Evolutionary conservation across 2,888 invertebrate species (phyloP).

Genomic region (Cerastis leucographa): DNA sequence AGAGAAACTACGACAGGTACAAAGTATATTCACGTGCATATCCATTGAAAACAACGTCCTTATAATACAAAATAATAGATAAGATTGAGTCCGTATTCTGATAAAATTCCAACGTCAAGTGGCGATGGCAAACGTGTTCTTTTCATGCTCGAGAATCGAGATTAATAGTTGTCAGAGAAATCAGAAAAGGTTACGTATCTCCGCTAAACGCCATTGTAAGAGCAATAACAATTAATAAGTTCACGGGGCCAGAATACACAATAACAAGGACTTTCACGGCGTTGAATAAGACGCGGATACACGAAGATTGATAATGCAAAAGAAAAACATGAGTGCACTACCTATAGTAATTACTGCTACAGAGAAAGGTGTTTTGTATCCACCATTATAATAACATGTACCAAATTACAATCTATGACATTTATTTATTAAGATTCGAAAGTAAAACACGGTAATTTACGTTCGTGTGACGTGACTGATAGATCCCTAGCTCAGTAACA

Average conservation of each 20-base stretch:
- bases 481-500: slow-evolving; percentile 73
- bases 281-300: slow-evolving; percentile 78
- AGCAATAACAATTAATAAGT: slow-evolving; percentile 78
- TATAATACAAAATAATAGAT: slow-evolving; percentile 53
- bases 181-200: slow-evolving; percentile 63
- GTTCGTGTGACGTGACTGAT: slow-evolving; percentile 79
- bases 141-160: slow-evolving; percentile 41
- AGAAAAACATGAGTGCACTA: slow-evolving; percentile 81
- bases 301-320: slow-evolving; percentile 81
- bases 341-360: slow-evolving; percentile 81
- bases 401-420: slow-evolving; percentile 85
- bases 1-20: slow-evolving; percentile 71
- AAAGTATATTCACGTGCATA: slow-evolving; percentile 75
- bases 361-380: slow-evolving; percentile 83
- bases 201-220: slow-evolving; percentile 67
- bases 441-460: slow-evolving; percentile 82
- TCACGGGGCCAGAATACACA: slow-evolving; percentile 73
- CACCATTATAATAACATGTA: slow-evolving; percentile 82
- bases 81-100: slow-evolving; percentile 57
- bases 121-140: slow-evolving; percentile 35
- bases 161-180: slow-evolving; percentile 58
- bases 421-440: slow-evolving; percentile 84
- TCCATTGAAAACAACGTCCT: slow-evolving; percentile 75
- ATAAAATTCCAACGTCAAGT: slow-evolving; percentile 70
- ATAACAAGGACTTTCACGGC: slow-evolving; percentile 84